Conservation (phyloP, 2,797 vertebrate genomes). For the Squalus acanthias region DNA sequence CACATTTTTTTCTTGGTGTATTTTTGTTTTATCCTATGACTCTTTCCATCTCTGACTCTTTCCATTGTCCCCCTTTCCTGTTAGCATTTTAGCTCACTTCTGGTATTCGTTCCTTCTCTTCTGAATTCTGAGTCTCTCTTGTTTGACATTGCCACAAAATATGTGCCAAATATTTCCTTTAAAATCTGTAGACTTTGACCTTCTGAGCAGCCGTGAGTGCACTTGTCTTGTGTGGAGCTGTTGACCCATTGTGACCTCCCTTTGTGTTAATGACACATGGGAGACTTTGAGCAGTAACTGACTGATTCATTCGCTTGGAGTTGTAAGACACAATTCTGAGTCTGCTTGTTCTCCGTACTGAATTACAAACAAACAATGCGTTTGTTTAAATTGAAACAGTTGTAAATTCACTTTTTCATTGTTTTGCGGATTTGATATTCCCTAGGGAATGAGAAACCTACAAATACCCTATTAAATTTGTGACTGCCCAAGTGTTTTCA, state of each 20-base stretch:
- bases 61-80: neutral
- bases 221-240: neutral
- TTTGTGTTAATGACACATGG: conserved; percentile 1
- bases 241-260: conserved; percentile 25
- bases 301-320: conserved; percentile 15
- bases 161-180: neutral
- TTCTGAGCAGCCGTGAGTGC: neutral
- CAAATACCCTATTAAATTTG: neutral
- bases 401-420: neutral
- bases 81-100: neutral
- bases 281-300: conserved; percentile 13
- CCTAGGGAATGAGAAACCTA: neutral
- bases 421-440: neutral
- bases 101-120: neutral
- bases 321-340: neutral
- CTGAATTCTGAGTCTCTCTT: neutral
- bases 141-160: neutral
- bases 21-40: neutral
- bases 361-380: neutral
- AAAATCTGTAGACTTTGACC: neutral
- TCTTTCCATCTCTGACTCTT: neutral
- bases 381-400: neutral
- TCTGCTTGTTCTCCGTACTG: neutral
- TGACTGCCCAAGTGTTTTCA: neutral
- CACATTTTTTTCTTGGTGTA: neutral